A percentile compares a stretch with the other conserved stretches of the same genome.
Evolutionary conservation across 1,140 invertebrate species (phyloP).

Genomic region (Triops longicaudatus): DNA sequence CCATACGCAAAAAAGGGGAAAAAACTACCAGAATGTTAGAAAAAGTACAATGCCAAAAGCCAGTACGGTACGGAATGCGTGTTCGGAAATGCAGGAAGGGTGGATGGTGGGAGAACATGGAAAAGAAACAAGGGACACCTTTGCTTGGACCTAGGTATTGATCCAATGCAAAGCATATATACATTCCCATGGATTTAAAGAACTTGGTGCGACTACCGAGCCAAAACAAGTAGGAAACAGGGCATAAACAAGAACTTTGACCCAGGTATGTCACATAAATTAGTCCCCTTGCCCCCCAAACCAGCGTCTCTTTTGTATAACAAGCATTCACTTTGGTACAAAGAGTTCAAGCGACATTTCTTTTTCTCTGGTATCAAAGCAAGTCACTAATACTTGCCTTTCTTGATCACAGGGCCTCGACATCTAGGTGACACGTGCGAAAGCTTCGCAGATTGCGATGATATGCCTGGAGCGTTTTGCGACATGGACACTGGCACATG

Average conservation of each 20-base stretch:
- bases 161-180: neutral
- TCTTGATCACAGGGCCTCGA: neutral
- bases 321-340: too few relatives aligned
- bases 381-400: neutral
- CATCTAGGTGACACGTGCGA: neutral
- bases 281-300: neutral
- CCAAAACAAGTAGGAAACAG: neutral
- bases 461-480: constrained; percentile 9
- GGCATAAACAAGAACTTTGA: constrained; percentile 2
- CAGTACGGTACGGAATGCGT: neutral
- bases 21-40: too few relatives aligned
- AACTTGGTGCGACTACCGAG: neutral
- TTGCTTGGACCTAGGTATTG: neutral
- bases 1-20: neutral
- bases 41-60: neutral
- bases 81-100: constrained; percentile 12
- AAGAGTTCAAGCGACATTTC: too few relatives aligned
- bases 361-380: too few relatives aligned
- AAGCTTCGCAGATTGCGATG: constrained; percentile 6
- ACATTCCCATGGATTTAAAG: neutral
- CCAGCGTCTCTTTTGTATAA: neutral
- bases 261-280: neutral
- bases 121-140: constrained; percentile 12
- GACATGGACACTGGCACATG: constrained; percentile 18
- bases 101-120: neutral